Conservation (phyloP, 2,888 invertebrate genomes). For the Idaea aversata region DNA sequence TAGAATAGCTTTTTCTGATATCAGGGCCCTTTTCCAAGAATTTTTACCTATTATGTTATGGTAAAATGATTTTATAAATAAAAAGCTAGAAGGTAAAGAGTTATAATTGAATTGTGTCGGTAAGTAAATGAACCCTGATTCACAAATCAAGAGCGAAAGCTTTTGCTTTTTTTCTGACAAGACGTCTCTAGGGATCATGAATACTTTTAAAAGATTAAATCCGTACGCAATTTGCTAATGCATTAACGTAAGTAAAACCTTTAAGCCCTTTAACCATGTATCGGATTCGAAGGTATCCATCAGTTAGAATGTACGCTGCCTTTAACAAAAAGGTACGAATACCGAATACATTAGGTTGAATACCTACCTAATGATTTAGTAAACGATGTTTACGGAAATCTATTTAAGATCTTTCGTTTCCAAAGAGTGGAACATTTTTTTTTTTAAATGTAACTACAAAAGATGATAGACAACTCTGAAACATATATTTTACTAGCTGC, state of each 20-base stretch:
- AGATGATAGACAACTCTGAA: too few relatives aligned
- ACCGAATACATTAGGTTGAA: neutral
- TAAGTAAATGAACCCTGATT: conserved; percentile 6
- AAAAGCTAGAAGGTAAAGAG: too few relatives aligned
- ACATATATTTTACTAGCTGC: too few relatives aligned
- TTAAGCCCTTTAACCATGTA: conserved; percentile 1
- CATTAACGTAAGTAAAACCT: conserved; percentile 3
- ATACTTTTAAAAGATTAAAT: conserved; percentile 26
- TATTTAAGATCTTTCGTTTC: too few relatives aligned
- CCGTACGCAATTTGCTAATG: conserved; percentile 26
- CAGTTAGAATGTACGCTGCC: neutral
- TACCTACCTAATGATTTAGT: neutral
- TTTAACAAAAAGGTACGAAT: neutral
- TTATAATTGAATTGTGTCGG: too few relatives aligned
- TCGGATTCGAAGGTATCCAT: conserved; percentile 2
- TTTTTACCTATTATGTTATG: too few relatives aligned
- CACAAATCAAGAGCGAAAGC: conserved; percentile 22
- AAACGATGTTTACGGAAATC: neutral
- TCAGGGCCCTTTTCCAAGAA: too few relatives aligned
- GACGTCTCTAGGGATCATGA: conserved; percentile 15
- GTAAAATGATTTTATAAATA: too few relatives aligned
- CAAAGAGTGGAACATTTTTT: too few relatives aligned
- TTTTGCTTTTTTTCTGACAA: conserved; percentile 24
- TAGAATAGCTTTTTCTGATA: too few relatives aligned
- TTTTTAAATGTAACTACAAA: too few relatives aligned